Conservation (phyloP, 2,888 invertebrate species). For the Panzeria rudis region DNA sequence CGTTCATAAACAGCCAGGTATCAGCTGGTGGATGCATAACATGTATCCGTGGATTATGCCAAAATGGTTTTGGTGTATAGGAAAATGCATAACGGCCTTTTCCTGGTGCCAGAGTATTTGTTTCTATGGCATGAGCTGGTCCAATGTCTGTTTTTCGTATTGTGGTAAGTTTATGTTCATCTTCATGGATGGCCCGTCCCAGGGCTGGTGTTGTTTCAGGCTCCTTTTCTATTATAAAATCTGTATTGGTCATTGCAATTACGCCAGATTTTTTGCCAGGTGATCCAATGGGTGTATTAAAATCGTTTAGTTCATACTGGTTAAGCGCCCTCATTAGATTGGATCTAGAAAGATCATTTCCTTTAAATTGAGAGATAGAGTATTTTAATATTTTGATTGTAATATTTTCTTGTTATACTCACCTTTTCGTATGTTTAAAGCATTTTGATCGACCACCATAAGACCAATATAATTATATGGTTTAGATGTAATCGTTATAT, state of each 20-base stretch:
- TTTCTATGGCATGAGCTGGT: conserved; percentile 84
- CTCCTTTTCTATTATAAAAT: conserved; percentile 80
- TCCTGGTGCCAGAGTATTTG: conserved; percentile 90
- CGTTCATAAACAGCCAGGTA: conserved; percentile 94
- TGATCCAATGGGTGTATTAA: conserved; percentile 77
- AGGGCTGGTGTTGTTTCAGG: conserved; percentile 76
- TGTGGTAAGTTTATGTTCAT: conserved; percentile 79
- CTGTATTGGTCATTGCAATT: conserved; percentile 81
- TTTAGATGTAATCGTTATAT: conserved; percentile 91
- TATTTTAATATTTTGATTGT: not conserved
- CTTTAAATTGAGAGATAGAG: conserved; percentile 67
- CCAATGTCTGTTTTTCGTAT: conserved; percentile 84
- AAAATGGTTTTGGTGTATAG: conserved; percentile 91
- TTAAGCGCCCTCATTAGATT: conserved; percentile 79
- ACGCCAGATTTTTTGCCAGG: conserved; percentile 82
- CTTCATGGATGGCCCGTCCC: conserved; percentile 75
- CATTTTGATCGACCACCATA: conserved; percentile 94
- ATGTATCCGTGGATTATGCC: conserved; percentile 92
- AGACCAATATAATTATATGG: conserved; percentile 95
- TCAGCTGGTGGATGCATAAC: conserved; percentile 88
- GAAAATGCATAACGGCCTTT: conserved; percentile 97
- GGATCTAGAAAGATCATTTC: conserved; percentile 80
- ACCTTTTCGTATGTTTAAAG: conserved; percentile 88
- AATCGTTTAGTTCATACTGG: conserved; percentile 79
- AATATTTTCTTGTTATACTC: too few species aligned